Percentiles rank a stretch among this genome's conserved stretches.
Evolutionary conservation across 2,888 invertebrate species (phyloP).

Genomic region (Chorisops tibialis): DNA sequence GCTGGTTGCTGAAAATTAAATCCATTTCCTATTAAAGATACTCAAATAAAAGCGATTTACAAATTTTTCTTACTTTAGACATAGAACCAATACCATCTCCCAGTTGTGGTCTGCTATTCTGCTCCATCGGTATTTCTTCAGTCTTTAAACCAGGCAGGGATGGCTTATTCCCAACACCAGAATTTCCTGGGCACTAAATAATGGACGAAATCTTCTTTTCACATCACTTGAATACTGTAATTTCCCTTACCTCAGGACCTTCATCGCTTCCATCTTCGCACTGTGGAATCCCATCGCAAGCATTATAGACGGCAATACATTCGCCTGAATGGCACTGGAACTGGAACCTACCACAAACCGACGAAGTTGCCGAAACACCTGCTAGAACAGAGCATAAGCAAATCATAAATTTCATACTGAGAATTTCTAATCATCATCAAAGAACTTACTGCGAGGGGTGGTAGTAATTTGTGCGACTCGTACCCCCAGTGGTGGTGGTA

Average conservation of each 20-base stretch:
- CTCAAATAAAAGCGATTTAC: no score
- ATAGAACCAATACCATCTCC: background rate
- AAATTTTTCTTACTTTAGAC: background rate
- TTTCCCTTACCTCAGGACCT: constrained; percentile 66
- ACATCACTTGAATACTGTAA: background rate
- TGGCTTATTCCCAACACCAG: constrained; percentile 8
- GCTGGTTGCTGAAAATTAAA: constrained; percentile 23
- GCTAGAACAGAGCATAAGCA: background rate
- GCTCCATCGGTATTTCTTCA: background rate
- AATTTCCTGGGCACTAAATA: constrained; percentile 33
- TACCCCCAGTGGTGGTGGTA: constrained; percentile 28
- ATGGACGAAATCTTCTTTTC: background rate
- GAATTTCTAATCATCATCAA: background rate
- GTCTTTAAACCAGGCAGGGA: background rate
- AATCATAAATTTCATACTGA: background rate
- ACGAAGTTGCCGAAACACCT: background rate
- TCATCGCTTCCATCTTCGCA: constrained; percentile 91
- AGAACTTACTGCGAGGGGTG: constrained; percentile 22
- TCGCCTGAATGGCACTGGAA: constrained; percentile 86
- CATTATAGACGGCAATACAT: constrained; percentile 93
- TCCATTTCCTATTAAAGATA: no score
- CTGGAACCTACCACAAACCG: constrained; percentile 74
- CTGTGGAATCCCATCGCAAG: constrained; percentile 90
- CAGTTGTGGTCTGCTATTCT: background rate
- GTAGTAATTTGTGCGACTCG: constrained; percentile 14